Evolutionary conservation across 2,113 vertebrate genomes (phyloP), one percentile per base, ranked within the genome.

Genomic region (Eretmochelys imbricata): DNA sequence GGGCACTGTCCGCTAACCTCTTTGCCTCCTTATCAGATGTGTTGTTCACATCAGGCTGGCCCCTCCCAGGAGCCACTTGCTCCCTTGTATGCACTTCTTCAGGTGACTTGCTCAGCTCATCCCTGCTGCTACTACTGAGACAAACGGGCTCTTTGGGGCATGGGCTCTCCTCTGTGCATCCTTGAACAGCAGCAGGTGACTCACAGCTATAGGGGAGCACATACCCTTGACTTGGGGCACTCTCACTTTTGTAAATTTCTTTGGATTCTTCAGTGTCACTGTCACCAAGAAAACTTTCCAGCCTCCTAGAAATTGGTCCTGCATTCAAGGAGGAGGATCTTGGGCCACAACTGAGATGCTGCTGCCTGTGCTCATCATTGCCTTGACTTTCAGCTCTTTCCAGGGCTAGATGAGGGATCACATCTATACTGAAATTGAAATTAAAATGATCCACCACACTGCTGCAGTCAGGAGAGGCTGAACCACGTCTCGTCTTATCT

Each of bases 221-320:
- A 82, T 65, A 24, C 55, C 86, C 91, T 31, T 49, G 80, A 88
- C 51, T 88, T 0, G 1, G 20, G 78, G 38, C 42, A 48, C 54
- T 85, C 51, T 80, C 54, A 89, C 96, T 98, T 90, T 89, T 96
- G 27, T 91, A 93, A 84, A 89, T 94, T 80, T 95, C 97, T 95
- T 98, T 97, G 81, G 96, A 93, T 87, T 99, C 98, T 62, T 98
- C 99, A 19, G 96, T 95, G 91, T 99, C 99, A 84, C 98, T 98
- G 88, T 99, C 99, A 62, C 96, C 96, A 90, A 98, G 97, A 91
- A 98, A 99, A 97, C 97, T 99, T 96, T 99, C 99, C 90, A 99
- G 90, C 89, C 99, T 98, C 96, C 98, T 98, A 85, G 99, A 99
- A 84, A 99, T 99, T 17, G 99, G 99, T 20, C 99, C 99, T 8